These are phyloP conservation scores for Argyrosomus japonicus DNA, from an alignment of 2,113 vertebrate genomes.

Conservation along the genomic window DNA sequence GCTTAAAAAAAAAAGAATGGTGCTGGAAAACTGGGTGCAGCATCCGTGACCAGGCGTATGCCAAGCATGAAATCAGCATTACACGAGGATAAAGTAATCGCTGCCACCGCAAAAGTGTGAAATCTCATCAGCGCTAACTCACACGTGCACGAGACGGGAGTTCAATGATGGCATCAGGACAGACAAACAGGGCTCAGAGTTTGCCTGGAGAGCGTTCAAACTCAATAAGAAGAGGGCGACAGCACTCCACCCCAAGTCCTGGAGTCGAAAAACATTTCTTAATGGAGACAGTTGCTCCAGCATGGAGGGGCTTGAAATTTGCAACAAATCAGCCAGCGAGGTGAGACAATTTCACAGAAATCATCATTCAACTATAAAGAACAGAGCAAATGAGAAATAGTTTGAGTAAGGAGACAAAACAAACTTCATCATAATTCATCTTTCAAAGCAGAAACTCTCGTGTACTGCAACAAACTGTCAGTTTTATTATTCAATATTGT, in stretches of 20 bases:
- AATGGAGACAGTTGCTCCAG: not conserved
- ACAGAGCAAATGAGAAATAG: not conserved
- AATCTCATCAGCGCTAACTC: constrained; percentile 45
- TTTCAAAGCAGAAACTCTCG: not conserved
- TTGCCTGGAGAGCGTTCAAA: not conserved
- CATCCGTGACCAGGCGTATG: constrained; percentile 37
- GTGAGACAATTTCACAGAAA: not conserved
- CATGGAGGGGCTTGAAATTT: not conserved
- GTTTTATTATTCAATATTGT: not conserved
- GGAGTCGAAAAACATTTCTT: not conserved
- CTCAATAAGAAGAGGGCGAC: not conserved
- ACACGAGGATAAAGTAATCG: constrained; percentile 48
- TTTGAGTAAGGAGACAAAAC: not conserved
- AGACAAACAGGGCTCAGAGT: not conserved
- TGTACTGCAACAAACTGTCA: not conserved
- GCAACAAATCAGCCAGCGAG: not conserved
- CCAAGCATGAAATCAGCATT: constrained; percentile 58
- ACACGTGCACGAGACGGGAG: constrained; percentile 20
- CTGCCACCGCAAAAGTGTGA: constrained; percentile 42
- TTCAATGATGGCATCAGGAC: not conserved
- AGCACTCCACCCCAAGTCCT: not conserved
- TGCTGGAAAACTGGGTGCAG: constrained; percentile 34
- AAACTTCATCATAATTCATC: not conserved
- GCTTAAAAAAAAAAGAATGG: not conserved
- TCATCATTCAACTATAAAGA: not conserved